Conservation (phyloP, 2,797 vertebrate genomes). For the Helarctos malayanus region DNA sequence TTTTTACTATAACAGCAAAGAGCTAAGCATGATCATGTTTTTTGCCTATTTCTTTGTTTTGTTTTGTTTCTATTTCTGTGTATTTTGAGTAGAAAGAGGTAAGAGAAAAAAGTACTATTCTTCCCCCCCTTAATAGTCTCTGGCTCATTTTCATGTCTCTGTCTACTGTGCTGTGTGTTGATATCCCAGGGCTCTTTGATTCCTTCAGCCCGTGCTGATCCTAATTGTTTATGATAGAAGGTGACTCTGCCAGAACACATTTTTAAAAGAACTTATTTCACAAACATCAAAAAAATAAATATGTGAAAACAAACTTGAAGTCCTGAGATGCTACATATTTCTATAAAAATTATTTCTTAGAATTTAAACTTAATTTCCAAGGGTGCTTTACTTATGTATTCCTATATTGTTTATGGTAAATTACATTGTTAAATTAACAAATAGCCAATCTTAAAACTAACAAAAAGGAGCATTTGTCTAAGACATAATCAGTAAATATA, state of each 20-base stretch:
- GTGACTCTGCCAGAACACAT: not conserved
- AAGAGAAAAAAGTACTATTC: not conserved
- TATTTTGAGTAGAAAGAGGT: not conserved
- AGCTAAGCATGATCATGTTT: not conserved
- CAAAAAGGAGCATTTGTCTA: not conserved
- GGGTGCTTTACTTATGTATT: not conserved
- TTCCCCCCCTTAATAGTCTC: not conserved
- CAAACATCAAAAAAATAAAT: not conserved
- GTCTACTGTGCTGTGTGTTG: not conserved
- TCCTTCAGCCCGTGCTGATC: not conserved
- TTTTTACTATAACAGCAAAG: not conserved
- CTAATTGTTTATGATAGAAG: not conserved
- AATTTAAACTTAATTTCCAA: conserved; percentile 16
- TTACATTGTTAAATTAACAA: conserved; percentile 46
- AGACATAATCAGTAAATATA: not conserved
- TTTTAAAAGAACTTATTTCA: conserved; percentile 30
- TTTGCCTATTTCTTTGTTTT: not conserved
- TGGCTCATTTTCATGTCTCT: not conserved
- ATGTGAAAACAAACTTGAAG: conserved; percentile 32
- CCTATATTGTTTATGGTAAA: not conserved
- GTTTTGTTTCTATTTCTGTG: not conserved
- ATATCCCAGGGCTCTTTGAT: not conserved
- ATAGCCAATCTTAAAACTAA: not conserved
- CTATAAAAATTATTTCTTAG: not conserved
- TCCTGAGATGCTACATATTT: not conserved